phyloP scores from a whole-genome alignment of 2,888 invertebrate genomes.

The Norana najaformis region DNA sequence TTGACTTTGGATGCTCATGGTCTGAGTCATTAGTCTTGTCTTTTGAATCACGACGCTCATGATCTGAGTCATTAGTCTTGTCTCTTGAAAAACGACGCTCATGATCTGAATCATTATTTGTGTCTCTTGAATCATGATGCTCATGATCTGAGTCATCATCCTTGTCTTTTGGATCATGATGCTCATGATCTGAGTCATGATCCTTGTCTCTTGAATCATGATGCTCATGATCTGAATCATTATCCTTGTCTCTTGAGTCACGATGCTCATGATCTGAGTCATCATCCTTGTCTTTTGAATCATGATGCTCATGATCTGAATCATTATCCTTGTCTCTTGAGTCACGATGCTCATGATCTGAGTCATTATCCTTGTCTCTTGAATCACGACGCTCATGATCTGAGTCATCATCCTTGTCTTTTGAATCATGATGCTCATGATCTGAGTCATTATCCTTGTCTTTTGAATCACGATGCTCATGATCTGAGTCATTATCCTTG shows the following conservation, averaged over 20 bases:
- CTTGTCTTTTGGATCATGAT: not conserved
- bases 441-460: not conserved
- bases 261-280: constrained; percentile 4
- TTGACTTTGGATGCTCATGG: too few relatives aligned
- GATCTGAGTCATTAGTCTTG: too few relatives aligned
- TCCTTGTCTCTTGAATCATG: not conserved
- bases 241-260: not conserved
- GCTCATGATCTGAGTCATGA: not conserved
- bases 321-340: not conserved
- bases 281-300: not conserved
- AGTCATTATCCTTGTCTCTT: not conserved
- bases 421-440: not conserved
- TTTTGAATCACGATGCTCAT: too few relatives aligned
- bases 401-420: not conserved
- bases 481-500: too few relatives aligned
- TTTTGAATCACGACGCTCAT: too few relatives aligned
- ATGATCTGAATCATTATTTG: not conserved
- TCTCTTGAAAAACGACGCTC: not conserved
- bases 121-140: not conserved
- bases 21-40: too few relatives aligned
- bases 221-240: not conserved
- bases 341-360: not conserved
- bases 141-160: not conserved
- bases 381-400: not conserved
- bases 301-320: not conserved